phyloP scores from a whole-genome alignment of 2,888 invertebrate genomes.

The Cotesia congregata region DNA sequence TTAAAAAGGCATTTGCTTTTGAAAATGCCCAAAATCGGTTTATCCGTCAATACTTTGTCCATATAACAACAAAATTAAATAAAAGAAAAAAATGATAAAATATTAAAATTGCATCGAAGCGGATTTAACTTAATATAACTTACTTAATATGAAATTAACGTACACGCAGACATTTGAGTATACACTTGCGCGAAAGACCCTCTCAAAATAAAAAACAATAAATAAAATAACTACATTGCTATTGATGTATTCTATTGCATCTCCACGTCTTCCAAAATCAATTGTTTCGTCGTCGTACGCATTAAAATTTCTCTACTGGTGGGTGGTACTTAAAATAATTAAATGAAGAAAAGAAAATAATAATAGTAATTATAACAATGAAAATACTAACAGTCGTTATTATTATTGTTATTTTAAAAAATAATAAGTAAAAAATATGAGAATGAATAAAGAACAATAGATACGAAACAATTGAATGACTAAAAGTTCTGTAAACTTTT shows the following conservation, averaged over 20 bases:
- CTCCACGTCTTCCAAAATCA: constrained; percentile 51
- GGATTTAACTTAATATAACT: not conserved
- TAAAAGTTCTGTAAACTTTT: not conserved
- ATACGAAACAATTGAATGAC: constrained; percentile 25
- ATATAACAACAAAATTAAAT: constrained; percentile 30
- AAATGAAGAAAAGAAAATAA: not conserved
- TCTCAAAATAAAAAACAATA: constrained; percentile 29
- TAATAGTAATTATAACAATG: not conserved
- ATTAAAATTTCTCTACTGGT: constrained; percentile 33
- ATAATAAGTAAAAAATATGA: constrained; percentile 1
- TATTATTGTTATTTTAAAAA: not conserved
- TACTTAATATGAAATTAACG: constrained; percentile 6
- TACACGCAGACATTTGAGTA: constrained; percentile 33
- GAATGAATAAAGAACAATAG: constrained; percentile 31
- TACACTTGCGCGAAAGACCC: constrained; percentile 28
- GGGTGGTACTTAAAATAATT: constrained; percentile 6
- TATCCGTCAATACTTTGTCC: constrained; percentile 51
- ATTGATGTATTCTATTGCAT: constrained; percentile 46
- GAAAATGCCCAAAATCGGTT: constrained; percentile 52
- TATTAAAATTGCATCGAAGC: constrained; percentile 11
- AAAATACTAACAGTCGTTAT: constrained; percentile 3
- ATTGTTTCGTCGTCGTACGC: constrained; percentile 43
- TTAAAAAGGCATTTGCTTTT: constrained; percentile 48
- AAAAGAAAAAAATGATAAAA: constrained; percentile 28
- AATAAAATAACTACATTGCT: constrained; percentile 19